Conservation (phyloP, 2,888 invertebrate species). For the Thyatira batis region DNA sequence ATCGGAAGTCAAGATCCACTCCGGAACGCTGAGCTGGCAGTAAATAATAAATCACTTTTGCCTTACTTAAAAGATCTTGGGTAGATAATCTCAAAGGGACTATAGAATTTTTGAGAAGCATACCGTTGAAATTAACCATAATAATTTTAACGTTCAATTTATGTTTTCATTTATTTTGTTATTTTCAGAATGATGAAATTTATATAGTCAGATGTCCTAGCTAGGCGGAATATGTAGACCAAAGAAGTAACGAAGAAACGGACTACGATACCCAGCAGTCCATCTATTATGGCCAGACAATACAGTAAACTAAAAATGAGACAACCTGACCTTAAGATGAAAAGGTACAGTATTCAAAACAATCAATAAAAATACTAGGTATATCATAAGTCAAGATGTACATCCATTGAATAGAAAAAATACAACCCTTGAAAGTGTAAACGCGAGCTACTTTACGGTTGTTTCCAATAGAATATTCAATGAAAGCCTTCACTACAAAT, state of each 20-base stretch:
- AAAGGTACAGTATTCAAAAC: background rate
- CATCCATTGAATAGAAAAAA: background rate
- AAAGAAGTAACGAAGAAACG: too few species aligned
- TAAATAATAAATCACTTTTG: background rate
- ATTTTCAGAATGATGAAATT: too few species aligned
- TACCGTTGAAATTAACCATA: background rate
- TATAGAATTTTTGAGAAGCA: background rate
- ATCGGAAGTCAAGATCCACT: background rate
- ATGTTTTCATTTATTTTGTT: too few species aligned
- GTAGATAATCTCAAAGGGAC: background rate
- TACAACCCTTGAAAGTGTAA: conserved; percentile 4
- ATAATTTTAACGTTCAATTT: background rate
- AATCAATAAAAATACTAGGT: background rate
- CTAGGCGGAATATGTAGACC: too few species aligned
- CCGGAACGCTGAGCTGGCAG: background rate
- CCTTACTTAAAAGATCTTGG: background rate
- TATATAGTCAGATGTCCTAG: too few species aligned
- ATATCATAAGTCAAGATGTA: background rate
- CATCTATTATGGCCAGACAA: too few species aligned
- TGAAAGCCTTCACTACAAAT: conserved; percentile 27
- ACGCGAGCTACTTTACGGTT: conserved; percentile 8
- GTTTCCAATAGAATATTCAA: conserved; percentile 41
- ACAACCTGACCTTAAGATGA: too few species aligned
- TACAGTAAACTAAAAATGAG: too few species aligned
- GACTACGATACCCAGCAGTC: too few species aligned